Evolutionary conservation across 1,140 invertebrate genomes (phyloP), one percentile per base, ranked within the genome.

Genomic region (Platorchestia sp.): DNA sequence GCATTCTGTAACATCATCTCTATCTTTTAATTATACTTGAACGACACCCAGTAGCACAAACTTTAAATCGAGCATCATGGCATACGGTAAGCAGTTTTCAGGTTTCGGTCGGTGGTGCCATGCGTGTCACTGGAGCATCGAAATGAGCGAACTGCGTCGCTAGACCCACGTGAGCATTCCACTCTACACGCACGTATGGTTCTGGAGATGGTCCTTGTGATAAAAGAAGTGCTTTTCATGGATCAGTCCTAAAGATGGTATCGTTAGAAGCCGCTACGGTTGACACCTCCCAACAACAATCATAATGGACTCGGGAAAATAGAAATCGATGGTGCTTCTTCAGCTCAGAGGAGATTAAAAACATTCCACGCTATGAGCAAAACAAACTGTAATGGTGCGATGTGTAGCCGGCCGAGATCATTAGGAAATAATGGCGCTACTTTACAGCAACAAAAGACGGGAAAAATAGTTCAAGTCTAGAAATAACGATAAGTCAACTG

Each of bases 281-380:
- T 93, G 91, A 93, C 91, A 93, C 91, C 91, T 93, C 91, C 40
- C 91, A 45, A 93, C 91, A 47, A 93, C 91, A 45, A 93, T 47
- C 91, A 47, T 93, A 93, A 93, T 93, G 91, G 91, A 93, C 43
- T 42, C 45, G 41, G 27, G 41, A 89, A 42, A 89, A 89, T 41
- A 89, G 59, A 89, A 89, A 89, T 89, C 87, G 43, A 89, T 89
- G 87, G 36, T 27, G 43, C 42, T 14, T 89, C n/a, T 41, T 14
- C 43, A 42, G 43, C 87, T 89, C 87, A 42, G 10, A 44, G 87
- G 27, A 89, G 87, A 89, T 42, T 89, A 89, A 27, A 42, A 89
- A 43, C n/a, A 89, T 44, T 89, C n/a, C 59, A 75, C 59, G 27
- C 59, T 1, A 75, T 75, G 59, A 36, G 59, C 59, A 75, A 75